phyloP scores from a whole-genome alignment of 1,140 invertebrate species.

The Branchinecta lynchi region DNA sequence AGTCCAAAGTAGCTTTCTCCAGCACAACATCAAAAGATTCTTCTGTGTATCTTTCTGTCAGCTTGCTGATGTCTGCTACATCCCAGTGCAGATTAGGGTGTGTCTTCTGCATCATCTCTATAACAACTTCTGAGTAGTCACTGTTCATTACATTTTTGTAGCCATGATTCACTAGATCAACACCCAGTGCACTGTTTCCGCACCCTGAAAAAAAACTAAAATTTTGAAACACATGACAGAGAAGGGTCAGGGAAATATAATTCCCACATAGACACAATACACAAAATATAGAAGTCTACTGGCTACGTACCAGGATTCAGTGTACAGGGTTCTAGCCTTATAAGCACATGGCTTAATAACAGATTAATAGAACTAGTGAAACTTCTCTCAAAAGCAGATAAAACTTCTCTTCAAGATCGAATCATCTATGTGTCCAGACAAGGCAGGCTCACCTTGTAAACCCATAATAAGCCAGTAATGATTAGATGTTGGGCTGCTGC shows the following conservation, averaged over 20 bases:
- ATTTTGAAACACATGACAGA: not conserved
- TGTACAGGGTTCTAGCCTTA: too few relatives aligned
- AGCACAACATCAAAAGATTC: constrained; percentile 36
- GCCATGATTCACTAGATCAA: constrained; percentile 34
- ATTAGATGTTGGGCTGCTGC: too few relatives aligned
- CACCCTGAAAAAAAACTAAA: constrained; percentile 30
- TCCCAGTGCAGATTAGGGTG: constrained; percentile 29
- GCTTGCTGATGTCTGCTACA: constrained; percentile 32
- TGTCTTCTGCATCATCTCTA: constrained; percentile 30
- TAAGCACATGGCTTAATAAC: too few relatives aligned
- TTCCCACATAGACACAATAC: not conserved
- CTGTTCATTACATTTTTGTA: constrained; percentile 34
- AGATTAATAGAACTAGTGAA: too few relatives aligned
- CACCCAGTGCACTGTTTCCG: constrained; percentile 36
- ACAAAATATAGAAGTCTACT: too few relatives aligned
- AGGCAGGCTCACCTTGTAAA: too few relatives aligned
- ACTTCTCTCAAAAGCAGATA: too few relatives aligned
- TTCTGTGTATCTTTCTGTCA: constrained; percentile 26
- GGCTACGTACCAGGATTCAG: too few relatives aligned
- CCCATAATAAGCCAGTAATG: too few relatives aligned
- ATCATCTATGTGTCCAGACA: too few relatives aligned
- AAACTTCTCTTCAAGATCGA: too few relatives aligned
- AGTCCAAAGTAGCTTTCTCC: constrained; percentile 39
- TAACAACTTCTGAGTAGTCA: constrained; percentile 36
- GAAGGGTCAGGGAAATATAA: not conserved